Evolutionary conservation across 2,888 invertebrate genomes (phyloP), one percentile per base, ranked within the genome.

Genomic region (Drosophila longiperda): DNA sequence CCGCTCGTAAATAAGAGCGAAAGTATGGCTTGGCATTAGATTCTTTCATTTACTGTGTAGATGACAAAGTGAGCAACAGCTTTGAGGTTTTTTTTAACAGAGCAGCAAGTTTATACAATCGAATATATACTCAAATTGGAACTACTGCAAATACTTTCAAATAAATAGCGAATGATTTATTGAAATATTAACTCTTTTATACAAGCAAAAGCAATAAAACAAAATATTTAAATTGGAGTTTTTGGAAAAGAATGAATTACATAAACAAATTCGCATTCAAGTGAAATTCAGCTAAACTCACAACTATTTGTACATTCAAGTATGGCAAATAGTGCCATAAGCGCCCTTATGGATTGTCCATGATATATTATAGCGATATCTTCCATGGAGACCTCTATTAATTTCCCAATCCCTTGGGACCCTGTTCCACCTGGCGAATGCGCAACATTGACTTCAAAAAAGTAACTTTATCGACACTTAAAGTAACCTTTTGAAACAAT

Each of bases 1-100:
- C 63, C 42, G 72, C 72, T 77, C 74, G 62, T 75, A 83, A 87
- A 81, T 72, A 83, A 73, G 75, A 87, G 79, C 77, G 76, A 83
- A 87, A 83, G 87, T 81, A 66, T 71, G 63, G 53, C 34, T 20
- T 53, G 23, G 33, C 23, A 15, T n/a, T 36, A 12, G 57, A n/a
- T 57, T 29, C 20, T 9, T 32, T 12, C 15, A 15, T 8, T 5
- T 9, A 9, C 5, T 12, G 9, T n/a, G n/a, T 50, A 29, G 5
- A 34, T 45, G 20, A 8, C 20, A 45, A 45, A 23, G 45, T 45
- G 20, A 7, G 68, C 34, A 57, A 59, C 53, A 58, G 53, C 57
- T 50, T 52, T 33, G 12, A 40, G 15, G 45, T 61, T 84, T 72
- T 72, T 84, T 82, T 65, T 69, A 75, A 78, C 54, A 49, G 42